Conservation (phyloP, 2,888 invertebrate genomes). For the Sarcophaga subvicina region DNA sequence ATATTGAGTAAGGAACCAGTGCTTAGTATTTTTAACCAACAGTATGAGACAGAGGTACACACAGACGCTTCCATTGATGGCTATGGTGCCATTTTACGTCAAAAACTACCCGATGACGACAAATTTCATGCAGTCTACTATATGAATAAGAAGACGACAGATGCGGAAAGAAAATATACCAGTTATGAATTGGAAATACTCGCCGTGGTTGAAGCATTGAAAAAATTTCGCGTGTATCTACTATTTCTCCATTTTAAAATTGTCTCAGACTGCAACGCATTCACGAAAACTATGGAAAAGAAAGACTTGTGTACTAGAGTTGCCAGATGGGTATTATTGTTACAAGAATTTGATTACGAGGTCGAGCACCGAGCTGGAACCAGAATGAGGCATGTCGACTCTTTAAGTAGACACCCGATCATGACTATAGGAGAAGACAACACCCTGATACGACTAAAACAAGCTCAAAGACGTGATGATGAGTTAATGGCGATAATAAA, state of each 20-base stretch:
- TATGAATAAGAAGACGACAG: conserved; percentile 18
- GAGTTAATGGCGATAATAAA: conserved; percentile 60
- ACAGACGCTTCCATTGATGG: conserved; percentile 25
- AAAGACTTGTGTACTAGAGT: not conserved
- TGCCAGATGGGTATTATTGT: conserved; percentile 55
- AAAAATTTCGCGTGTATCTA: conserved; percentile 72
- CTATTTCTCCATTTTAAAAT: conserved; percentile 67
- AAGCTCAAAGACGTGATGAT: conserved; percentile 68
- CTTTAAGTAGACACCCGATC: conserved; percentile 46
- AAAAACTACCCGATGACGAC: not conserved
- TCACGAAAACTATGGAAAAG: conserved; percentile 56
- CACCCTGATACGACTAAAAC: conserved; percentile 33
- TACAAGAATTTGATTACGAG: conserved; percentile 57
- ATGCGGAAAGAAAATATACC: too few relatives aligned
- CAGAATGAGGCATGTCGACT: conserved; percentile 66
- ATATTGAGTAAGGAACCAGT: conserved; percentile 28
- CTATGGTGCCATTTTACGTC: too few relatives aligned
- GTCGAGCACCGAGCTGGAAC: conserved; percentile 68
- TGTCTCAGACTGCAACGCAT: conserved; percentile 69
- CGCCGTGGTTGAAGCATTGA: conserved; percentile 62
- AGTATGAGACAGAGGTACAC: conserved; percentile 47
- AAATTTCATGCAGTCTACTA: conserved; percentile 37
- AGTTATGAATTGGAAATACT: conserved; percentile 7
- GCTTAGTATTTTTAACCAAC: conserved; percentile 39
- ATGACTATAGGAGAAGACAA: conserved; percentile 43